These are phyloP conservation scores for Semotilus atromaculatus DNA, from an alignment of 2,797 vertebrate genomes.

Conservation along the genomic window DNA sequence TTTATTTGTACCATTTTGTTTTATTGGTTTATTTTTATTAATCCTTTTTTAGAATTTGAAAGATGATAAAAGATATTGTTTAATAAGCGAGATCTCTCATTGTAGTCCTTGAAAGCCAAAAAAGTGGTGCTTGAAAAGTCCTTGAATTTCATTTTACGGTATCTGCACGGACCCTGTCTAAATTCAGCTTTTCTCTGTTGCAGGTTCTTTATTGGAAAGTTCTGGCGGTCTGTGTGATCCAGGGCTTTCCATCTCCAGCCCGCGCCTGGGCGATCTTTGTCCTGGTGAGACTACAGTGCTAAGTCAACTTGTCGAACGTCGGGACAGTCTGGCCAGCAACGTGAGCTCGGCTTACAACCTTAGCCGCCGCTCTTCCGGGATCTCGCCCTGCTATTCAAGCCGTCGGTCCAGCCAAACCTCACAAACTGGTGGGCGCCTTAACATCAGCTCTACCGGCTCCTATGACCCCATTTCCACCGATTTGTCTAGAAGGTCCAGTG, in stretches of 20 bases:
- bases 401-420: slow-evolving; percentile 90
- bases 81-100: too few relatives aligned
- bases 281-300: slow-evolving; percentile 78
- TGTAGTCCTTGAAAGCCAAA: too few relatives aligned
- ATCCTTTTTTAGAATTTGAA: too few relatives aligned
- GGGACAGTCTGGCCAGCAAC: slow-evolving; percentile 88
- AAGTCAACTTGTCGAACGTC: slow-evolving; percentile 82
- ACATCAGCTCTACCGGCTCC: slow-evolving; percentile 87
- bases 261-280: slow-evolving; percentile 79
- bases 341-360: slow-evolving; percentile 87
- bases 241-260: slow-evolving; percentile 74
- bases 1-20: too few relatives aligned
- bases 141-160: too few relatives aligned
- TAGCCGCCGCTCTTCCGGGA: slow-evolving; percentile 89
- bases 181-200: neutral
- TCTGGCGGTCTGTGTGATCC: slow-evolving; percentile 69
- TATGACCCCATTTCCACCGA: slow-evolving; percentile 94
- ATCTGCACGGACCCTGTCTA: neutral
- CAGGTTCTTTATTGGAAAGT: slow-evolving; percentile 83
- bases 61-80: too few relatives aligned
- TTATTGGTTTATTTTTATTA: too few relatives aligned
- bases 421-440: slow-evolving; percentile 70
- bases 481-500: slow-evolving; percentile 89
- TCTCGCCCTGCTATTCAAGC: slow-evolving; percentile 90
- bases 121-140: too few relatives aligned